phyloP scores from a whole-genome alignment of 2,113 vertebrate genomes.

The Sminthopsis crassicaudata region DNA sequence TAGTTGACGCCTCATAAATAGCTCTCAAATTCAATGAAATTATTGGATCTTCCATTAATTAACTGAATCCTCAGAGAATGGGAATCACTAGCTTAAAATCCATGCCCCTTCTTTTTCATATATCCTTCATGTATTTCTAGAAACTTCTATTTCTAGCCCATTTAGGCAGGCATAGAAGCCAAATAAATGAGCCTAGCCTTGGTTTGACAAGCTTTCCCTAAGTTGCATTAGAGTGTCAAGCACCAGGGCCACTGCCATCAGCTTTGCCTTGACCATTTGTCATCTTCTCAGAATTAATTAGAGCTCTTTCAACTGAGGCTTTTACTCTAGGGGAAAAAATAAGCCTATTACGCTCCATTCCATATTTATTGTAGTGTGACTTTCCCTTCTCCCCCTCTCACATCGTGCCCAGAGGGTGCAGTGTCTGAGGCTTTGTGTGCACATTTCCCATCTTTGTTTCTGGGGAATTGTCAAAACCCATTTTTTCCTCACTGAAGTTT shows the following conservation, averaged over 20 bases:
- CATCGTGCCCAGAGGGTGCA: constrained; percentile 49
- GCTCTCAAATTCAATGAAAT: fast-evolving
- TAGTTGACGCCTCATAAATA: fast-evolving
- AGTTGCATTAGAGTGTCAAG: constrained; percentile 64
- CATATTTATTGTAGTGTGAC: constrained; percentile 36
- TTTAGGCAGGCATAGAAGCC: constrained; percentile 37
- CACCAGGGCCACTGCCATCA: constrained; percentile 60
- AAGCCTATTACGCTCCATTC: constrained; percentile 70
- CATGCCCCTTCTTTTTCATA: not conserved
- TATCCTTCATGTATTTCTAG: constrained; percentile 22
- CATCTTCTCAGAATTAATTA: constrained; percentile 80
- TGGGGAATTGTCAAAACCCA: constrained; percentile 2
- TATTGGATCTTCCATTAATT: not conserved
- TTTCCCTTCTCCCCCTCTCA: constrained; percentile 25
- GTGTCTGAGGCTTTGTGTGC: not conserved
- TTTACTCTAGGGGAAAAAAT: constrained; percentile 53
- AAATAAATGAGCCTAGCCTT: constrained; percentile 76
- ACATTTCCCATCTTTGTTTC: constrained; percentile 57
- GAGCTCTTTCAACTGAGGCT: constrained; percentile 61
- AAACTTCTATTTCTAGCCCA: constrained; percentile 56
- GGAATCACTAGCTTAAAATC: not conserved
- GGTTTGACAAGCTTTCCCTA: constrained; percentile 73
- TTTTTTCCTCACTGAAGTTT: constrained; percentile 32
- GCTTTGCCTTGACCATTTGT: constrained; percentile 74
- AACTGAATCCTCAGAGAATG: not conserved